Base-by-base conservation (phyloP, 1,140 invertebrate species). In the Lordiphosa stackelbergi region DNA sequence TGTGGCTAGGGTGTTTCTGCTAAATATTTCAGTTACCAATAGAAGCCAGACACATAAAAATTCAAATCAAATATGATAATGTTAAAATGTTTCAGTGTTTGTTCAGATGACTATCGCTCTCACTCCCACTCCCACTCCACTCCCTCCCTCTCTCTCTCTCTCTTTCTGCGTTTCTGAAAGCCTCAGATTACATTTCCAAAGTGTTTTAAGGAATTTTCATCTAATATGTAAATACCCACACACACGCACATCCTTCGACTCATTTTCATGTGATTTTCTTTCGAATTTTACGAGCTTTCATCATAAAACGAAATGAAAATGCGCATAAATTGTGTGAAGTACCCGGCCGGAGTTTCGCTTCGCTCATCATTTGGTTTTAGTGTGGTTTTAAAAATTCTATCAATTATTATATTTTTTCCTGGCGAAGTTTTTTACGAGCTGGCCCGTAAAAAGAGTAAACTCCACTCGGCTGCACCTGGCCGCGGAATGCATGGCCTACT, bases 191-290 rank as follows among this genome's bases (percentile, higher is more conserved):
- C 69, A 69, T 81, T 66, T 61, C 63, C 45, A 60, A 66, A 66
- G 78, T 84, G 70, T 78, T 81, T 83, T 72, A 81, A 81, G 68
- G 68, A 74, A 72, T 79, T 79, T 79, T 83, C 75, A 81, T 83
- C 77, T 83, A 71, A 81, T 69, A 81, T 84, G 64, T 65, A 81
- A 77, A 81, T 77, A 62, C 65, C 43, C 60, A 72, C 60, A 43
- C 51, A 42, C 35, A 38, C 46, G 16, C 36, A 19, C 41, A 36
- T 28, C 42, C 40, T n/a, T 28, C 31, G 34, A 22, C 45, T 10
- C n/a, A 19, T 12, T 49, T 49, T 31, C 12, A 35, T 55, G 53
- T 45, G 43, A 58, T 83, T 77, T 81, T 59, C 69, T 70, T 63
- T 43, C 74, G 70, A 73, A 81, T 77, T 81, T 83, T 83, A 81